Percentiles rank a stretch among this genome's conserved stretches.
phyloP scores from a whole-genome alignment of 1,140 invertebrate genomes.

The Drosophila ogumai region DNA sequence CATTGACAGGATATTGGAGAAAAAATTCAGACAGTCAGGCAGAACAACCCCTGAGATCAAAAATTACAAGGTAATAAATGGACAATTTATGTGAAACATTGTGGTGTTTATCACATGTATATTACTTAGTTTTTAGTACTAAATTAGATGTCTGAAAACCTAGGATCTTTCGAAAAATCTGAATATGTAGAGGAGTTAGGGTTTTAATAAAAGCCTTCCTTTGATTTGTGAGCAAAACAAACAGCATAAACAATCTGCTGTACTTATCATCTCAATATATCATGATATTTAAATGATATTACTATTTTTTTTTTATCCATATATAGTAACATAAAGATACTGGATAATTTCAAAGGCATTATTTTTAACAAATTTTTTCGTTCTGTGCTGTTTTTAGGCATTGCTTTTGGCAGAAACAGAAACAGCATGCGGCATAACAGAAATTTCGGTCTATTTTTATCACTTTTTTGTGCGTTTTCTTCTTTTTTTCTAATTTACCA shows the following conservation, averaged over 20 bases:
- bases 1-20: constrained; percentile 1
- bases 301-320: not conserved
- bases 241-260: not conserved
- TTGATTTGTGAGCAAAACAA: too few species aligned
- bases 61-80: not conserved
- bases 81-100: not conserved
- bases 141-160: too few species aligned
- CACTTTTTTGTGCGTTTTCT: constrained; percentile 46
- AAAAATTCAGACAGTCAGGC: not conserved
- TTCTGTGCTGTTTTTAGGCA: constrained; percentile 24
- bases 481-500: constrained; percentile 4
- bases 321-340: not conserved
- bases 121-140: too few species aligned
- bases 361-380: constrained; percentile 2
- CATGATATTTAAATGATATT: not conserved
- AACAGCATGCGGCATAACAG: constrained; percentile 12
- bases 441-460: constrained; percentile 61
- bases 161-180: too few species aligned
- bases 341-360: not conserved
- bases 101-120: not conserved
- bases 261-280: not conserved
- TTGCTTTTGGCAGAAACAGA: constrained; percentile 33
- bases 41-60: not conserved
- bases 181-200: not conserved
- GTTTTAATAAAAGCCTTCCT: too few species aligned